Percentiles rank a stretch among this genome's conserved stretches.
These are phyloP conservation scores for Priocnemis perturbator DNA, from an alignment of 2,888 invertebrate genomes.

Conservation along the genomic window DNA sequence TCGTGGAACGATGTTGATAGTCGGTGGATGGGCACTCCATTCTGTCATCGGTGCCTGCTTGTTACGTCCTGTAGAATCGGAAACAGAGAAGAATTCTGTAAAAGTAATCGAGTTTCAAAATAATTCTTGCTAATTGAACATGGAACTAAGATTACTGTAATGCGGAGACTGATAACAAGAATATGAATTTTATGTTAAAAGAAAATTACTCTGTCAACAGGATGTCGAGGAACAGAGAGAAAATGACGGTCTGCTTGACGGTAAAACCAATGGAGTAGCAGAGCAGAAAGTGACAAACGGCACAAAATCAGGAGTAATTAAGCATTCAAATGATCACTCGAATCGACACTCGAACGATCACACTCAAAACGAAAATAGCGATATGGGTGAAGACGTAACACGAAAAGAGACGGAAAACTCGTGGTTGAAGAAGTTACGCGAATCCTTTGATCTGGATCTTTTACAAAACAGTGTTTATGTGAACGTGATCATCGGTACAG, in stretches of 20 bases:
- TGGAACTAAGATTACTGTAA: no score
- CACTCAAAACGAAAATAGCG: neutral
- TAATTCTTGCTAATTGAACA: no score
- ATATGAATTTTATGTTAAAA: no score
- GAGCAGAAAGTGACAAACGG: neutral
- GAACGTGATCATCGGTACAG: conserved; percentile 69
- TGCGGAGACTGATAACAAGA: no score
- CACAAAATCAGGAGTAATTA: neutral
- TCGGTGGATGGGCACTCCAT: conserved; percentile 76
- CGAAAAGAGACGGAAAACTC: conserved; percentile 4
- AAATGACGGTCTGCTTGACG: conserved; percentile 28
- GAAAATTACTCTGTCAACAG: neutral
- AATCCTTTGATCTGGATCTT: conserved; percentile 60
- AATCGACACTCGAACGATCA: conserved; percentile 2
- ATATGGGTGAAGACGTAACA: neutral
- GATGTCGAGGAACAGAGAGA: conserved; percentile 13
- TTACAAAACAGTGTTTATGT: conserved; percentile 56
- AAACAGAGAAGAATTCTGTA: neutral
- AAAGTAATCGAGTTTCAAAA: conserved; percentile 19
- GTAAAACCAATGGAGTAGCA: neutral
- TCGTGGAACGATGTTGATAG: conserved; percentile 74
- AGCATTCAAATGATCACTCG: neutral
- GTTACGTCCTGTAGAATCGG: conserved; percentile 72
- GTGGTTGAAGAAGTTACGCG: conserved; percentile 19
- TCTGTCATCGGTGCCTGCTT: conserved; percentile 75